Base-by-base conservation (phyloP, 92 coral and sea anemone species). In the Palythoa grandis region DNA sequence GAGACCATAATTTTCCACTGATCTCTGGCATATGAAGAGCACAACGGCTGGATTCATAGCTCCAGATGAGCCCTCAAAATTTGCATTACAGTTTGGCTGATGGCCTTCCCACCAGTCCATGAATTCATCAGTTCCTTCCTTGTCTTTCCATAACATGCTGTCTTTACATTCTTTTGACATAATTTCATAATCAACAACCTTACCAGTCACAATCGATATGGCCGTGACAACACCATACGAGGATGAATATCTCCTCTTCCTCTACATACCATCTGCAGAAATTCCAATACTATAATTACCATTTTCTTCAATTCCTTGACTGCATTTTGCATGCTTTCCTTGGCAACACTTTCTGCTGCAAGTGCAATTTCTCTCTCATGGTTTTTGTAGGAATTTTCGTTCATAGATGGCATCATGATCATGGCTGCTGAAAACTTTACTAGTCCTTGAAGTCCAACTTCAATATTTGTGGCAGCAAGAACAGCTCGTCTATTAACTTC, bases 391-490 rank as follows among this genome's bases (percentile, higher is more conserved):
- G 92, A 69, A 58, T 79, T 89, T 72, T 80, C 89, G 74, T 86
- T 90, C 83, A 90, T 86, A 10, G 89, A 89, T 22, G 93, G 76
- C 84, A 87, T 58, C 91, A 91, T 87, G 70, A 88, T 91, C 89
- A 85, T 91, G 54, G 72, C 84, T 12, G 85, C 67, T 35, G 68
- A n/a, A 84, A 91, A 88, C 52, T 88, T 91, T 16, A 83, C 88
- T 19, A 90, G 90, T 3, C 88, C 88, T 78, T 87, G 90, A 58
- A 87, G 93, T 12, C 93, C 87, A 22, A 87, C 54, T 69, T 91
- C 87, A 78, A 88, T 84, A 79, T 91, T 91, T 78, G 91, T 72
- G 56, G 60, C 63, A 1, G 87, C 93, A 57, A 57, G 65, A 19
- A 91, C 89, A 47, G 73, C 93, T 65, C 87, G 85, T 54, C 89